A percentile compares a stretch with the other conserved stretches of the same genome.
These are phyloP conservation scores for Pteruthius melanotis DNA, from an alignment of 2,113 vertebrate species.

Conservation along the genomic window DNA sequence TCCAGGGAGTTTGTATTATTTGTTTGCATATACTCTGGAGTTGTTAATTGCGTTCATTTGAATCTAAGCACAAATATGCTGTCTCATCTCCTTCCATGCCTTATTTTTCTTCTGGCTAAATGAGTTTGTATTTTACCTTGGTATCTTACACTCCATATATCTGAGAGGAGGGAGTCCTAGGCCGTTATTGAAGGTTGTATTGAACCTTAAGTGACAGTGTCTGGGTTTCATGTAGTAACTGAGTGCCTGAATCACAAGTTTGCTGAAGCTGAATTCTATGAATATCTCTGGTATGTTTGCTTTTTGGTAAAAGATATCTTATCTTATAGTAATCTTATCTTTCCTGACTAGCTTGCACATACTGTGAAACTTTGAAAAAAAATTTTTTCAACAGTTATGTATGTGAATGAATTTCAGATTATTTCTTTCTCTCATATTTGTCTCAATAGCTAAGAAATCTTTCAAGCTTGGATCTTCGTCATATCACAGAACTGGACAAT, in stretches of 20 bases:
- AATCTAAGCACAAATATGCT: background rate
- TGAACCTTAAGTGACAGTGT: background rate
- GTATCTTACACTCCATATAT: background rate
- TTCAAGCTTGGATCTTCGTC: slow-evolving; percentile 91
- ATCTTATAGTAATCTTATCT: background rate
- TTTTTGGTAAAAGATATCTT: background rate
- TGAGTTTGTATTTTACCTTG: background rate
- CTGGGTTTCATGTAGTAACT: background rate
- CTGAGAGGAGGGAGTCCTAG: background rate
- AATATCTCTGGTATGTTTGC: background rate
- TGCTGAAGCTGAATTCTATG: background rate
- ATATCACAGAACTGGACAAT: slow-evolving; percentile 98
- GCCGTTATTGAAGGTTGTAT: background rate
- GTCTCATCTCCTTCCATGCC: background rate
- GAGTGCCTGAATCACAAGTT: background rate
- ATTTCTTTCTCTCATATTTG: slow-evolving; percentile 49
- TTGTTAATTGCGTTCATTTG: background rate
- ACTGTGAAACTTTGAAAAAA: background rate
- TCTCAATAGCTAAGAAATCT: slow-evolving; percentile 86
- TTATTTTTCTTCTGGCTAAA: background rate
- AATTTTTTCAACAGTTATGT: background rate
- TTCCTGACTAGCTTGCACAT: background rate
- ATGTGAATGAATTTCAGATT: background rate
- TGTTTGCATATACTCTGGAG: background rate
- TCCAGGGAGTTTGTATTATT: background rate